Evolutionary conservation across 2,888 invertebrate genomes (phyloP), one percentile per base, ranked within the genome.

Genomic region (Gymnosoma rotundatum): DNA sequence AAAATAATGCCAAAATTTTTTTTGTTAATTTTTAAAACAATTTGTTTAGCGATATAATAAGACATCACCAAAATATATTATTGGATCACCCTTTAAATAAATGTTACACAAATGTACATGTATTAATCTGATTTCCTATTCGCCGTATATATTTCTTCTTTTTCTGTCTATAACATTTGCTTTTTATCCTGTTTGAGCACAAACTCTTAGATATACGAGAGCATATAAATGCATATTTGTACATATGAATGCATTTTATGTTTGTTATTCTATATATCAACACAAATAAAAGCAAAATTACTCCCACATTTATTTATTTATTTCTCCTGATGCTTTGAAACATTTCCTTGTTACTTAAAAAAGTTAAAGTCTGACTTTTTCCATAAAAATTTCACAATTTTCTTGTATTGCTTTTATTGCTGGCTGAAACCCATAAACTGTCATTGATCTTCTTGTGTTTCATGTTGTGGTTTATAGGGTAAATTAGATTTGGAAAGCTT

Each of bases 131-230:
- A 8, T 8, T 52, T 20, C 8, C 18, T 52, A 16, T 18, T 20
- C 50, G 14, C 0, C 20, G 50, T 9, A 7, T 9, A 20, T 9
- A 16, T 52, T 52, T 42, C 42, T 42, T 12, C 42, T 12, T 48
- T 32, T 48, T n/a, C 38, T 63, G 70, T 76, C 63, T 67, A 60
- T 67, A 67, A 72, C 61, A 83, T 72, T 83, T 76, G 63, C 76
- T 73, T 63, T 80, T 80, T 76, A 80, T 80, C 76, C 80, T 63
- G 63, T 58, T 50, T 78, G 18, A 32, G 25, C 74, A 52, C 18
- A 63, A 14, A 63, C 36, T 70, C 45, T 70, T 45, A 18, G n/a
- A 7, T 20, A 54, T 63, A 42, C 9, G 0, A 14, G 20, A 42
- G 10, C 21, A 61, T 21, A 58, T 20, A 64, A 50, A 16, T 48